Evolutionary conservation across 2,888 invertebrate species (phyloP).

Genomic region (Omphaloscelis lunosa): DNA sequence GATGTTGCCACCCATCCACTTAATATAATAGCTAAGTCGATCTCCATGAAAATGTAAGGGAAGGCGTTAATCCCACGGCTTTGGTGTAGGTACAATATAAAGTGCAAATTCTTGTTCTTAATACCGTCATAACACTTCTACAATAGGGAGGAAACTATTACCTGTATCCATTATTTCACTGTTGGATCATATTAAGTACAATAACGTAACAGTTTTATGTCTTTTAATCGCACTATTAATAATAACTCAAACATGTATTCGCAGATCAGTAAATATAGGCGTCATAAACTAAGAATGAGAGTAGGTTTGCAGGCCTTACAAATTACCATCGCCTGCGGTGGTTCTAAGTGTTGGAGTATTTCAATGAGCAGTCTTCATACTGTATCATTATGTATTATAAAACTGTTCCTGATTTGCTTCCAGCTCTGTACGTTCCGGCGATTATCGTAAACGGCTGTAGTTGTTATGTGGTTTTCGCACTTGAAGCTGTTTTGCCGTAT

Average conservation of each 20-base stretch:
- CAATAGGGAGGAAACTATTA: conserved; percentile 25
- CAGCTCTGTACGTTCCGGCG: conserved; percentile 38
- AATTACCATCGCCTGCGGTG: conserved; percentile 67
- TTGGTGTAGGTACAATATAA: conserved; percentile 13
- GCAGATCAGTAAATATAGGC: conserved; percentile 49
- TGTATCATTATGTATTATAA: conserved; percentile 60
- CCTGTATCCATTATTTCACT: conserved; percentile 21
- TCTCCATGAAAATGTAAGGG: conserved; percentile 25
- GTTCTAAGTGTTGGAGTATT: conserved; percentile 49
- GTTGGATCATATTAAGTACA: conserved; percentile 38
- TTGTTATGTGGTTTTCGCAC: conserved; percentile 42
- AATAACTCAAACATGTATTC: conserved; percentile 25
- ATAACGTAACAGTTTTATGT: conserved; percentile 47
- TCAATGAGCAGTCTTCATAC: conserved; percentile 60
- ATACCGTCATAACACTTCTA: conserved; percentile 24
- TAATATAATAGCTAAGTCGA: conserved; percentile 40
- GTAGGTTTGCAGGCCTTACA: conserved; percentile 62
- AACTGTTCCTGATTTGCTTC: conserved; percentile 53
- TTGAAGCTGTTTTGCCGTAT: conserved; percentile 18
- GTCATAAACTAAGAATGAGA: conserved; percentile 40
- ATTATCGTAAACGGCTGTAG: conserved; percentile 47
- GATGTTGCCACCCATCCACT: conserved; percentile 20
- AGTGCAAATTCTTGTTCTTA: conserved; percentile 37
- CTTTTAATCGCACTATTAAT: conserved; percentile 40
- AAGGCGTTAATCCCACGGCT: conserved; percentile 9